phyloP scores from a whole-genome alignment of 1,140 invertebrate species.

The Bicyclus anynana region DNA sequence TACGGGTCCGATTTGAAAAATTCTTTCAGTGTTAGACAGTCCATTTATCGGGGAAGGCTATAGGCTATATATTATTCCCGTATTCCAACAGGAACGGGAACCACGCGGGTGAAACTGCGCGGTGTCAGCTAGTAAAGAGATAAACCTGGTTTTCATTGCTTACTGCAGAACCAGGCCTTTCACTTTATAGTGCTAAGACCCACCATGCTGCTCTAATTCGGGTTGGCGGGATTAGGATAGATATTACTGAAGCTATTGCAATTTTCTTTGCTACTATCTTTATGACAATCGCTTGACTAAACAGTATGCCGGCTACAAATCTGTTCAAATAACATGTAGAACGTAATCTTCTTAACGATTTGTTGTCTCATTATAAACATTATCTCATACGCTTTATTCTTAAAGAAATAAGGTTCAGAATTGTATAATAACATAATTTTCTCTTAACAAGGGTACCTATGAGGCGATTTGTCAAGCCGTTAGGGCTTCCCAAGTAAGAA shows the following conservation, averaged over 20 bases:
- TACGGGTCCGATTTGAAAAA: too few relatives aligned
- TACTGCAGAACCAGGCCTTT: too few relatives aligned
- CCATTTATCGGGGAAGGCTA: too few relatives aligned
- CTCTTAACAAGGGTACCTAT: neutral
- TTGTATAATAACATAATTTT: neutral
- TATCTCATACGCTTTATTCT: neutral
- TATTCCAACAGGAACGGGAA: too few relatives aligned
- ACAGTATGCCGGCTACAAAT: slow-evolving; percentile 6
- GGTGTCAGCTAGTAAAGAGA: too few relatives aligned
- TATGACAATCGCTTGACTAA: neutral
- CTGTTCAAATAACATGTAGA: slow-evolving; percentile 15
- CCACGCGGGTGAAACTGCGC: too few relatives aligned
- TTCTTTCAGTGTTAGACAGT: too few relatives aligned
- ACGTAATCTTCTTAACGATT: slow-evolving; percentile 8
- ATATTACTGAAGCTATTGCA: neutral
- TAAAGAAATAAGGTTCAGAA: neutral
- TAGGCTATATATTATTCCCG: too few relatives aligned
- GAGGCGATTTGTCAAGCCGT: slow-evolving; percentile 13
- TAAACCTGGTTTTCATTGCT: too few relatives aligned
- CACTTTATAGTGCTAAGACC: too few relatives aligned
- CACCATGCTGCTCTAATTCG: too few relatives aligned
- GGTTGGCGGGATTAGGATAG: too few relatives aligned
- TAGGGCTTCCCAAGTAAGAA: slow-evolving; percentile 13
- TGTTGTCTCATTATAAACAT: slow-evolving; percentile 3
- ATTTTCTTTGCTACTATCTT: neutral